Evolutionary conservation across 1,140 invertebrate species (phyloP).

Genomic region (Episyrphus balteatus): DNA sequence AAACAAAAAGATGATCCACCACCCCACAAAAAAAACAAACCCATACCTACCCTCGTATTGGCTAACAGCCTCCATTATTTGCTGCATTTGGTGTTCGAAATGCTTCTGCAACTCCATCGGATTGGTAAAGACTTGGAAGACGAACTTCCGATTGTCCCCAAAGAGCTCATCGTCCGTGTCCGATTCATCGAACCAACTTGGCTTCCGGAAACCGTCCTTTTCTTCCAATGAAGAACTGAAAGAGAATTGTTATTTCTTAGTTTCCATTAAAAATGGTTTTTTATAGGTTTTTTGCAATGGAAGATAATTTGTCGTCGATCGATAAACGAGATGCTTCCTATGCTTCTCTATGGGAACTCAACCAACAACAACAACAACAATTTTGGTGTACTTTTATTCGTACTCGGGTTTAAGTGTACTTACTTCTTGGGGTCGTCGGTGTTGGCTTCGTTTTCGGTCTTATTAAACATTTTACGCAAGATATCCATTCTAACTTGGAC

Average conservation of each 20-base stretch:
- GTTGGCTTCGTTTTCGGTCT: conserved; percentile 16
- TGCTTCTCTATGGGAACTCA: background rate
- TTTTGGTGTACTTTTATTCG: background rate
- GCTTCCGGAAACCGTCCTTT: conserved; percentile 34
- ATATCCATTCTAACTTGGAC: conserved; percentile 21
- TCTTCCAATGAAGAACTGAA: conserved; percentile 17
- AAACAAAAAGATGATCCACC: background rate
- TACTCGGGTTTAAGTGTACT: conserved; percentile 10
- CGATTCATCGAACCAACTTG: conserved; percentile 34
- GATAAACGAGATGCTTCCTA: background rate
- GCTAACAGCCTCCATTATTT: conserved; percentile 29
- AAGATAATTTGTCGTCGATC: background rate
- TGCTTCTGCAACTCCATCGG: conserved; percentile 39
- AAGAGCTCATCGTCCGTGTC: conserved; percentile 36
- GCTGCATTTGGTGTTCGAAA: conserved; percentile 39
- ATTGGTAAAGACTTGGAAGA: conserved; percentile 37
- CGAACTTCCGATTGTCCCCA: conserved; percentile 33
- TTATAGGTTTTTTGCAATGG: background rate
- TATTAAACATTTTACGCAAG: conserved; percentile 33
- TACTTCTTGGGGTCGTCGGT: conserved; percentile 16
- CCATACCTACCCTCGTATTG: conserved; percentile 24
- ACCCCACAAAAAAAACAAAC: background rate
- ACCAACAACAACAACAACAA: background rate
- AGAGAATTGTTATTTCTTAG: conserved; percentile 2
- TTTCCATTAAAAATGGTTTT: conserved; percentile 11